These are phyloP conservation scores for Deilephila porcellus DNA, from an alignment of 2,888 invertebrate species.

Conservation along the genomic window DNA sequence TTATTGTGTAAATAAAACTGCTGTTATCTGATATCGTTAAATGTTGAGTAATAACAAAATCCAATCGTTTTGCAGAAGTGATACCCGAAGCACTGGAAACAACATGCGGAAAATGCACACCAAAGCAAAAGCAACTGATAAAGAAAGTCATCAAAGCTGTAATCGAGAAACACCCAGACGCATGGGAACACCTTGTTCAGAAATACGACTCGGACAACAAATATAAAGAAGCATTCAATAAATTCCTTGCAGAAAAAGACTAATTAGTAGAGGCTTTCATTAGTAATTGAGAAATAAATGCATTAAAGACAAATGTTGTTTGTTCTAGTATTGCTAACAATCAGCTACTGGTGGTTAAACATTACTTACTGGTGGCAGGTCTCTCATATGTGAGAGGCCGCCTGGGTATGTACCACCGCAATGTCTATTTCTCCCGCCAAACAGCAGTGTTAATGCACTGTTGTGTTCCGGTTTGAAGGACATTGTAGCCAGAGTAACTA, in stretches of 20 bases:
- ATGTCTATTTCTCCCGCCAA: too few species aligned
- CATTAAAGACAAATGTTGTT: neutral
- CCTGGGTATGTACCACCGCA: too few species aligned
- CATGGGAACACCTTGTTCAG: constrained; percentile 87
- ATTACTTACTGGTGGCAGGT: too few species aligned
- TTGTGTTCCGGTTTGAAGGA: too few species aligned
- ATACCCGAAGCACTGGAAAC: constrained; percentile 89
- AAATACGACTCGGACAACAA: constrained; percentile 88
- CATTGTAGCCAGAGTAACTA: too few species aligned
- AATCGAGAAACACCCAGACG: constrained; percentile 86
- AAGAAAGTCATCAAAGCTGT: constrained; percentile 86
- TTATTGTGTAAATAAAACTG: neutral
- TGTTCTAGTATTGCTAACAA: neutral
- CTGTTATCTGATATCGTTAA: neutral
- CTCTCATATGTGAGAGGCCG: too few species aligned
- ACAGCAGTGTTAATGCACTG: too few species aligned
- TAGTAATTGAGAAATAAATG: neutral
- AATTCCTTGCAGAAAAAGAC: constrained; percentile 66
- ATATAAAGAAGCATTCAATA: constrained; percentile 86
- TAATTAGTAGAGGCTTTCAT: constrained; percentile 41
- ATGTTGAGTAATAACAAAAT: neutral
- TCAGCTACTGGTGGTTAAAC: too few species aligned
- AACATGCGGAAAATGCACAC: constrained; percentile 88
- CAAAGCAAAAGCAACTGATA: constrained; percentile 86
- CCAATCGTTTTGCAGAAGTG: constrained; percentile 80